phyloP scores from a whole-genome alignment of 2,113 vertebrate species.

The Thamnaconus septentrionalis region DNA sequence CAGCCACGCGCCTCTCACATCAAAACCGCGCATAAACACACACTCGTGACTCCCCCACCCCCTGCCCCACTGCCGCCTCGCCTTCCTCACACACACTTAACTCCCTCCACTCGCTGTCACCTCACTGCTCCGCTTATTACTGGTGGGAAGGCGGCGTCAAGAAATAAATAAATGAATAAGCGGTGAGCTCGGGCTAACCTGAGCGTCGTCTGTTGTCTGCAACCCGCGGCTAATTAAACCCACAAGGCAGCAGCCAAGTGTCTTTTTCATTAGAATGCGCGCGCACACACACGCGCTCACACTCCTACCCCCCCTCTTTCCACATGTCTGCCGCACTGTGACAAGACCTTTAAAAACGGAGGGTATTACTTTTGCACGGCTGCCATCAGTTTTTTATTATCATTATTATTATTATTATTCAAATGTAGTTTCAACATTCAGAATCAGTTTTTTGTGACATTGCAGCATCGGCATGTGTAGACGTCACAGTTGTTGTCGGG shows the following conservation, averaged over 20 bases:
- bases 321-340: constrained; percentile 62
- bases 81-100: constrained; percentile 23
- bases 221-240: constrained; percentile 77
- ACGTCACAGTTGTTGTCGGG: too few species aligned
- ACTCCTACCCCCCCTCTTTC: constrained; percentile 38
- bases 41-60: too few species aligned
- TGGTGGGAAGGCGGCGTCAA: constrained; percentile 54
- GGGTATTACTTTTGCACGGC: constrained; percentile 60
- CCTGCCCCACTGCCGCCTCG: too few species aligned
- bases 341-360: constrained; percentile 74
- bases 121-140: constrained; percentile 51
- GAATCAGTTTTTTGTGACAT: too few species aligned
- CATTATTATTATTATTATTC: too few species aligned
- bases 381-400: too few species aligned
- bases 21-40: constrained; percentile 17
- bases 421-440: too few species aligned
- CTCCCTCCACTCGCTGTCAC: constrained; percentile 52
- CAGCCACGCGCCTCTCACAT: too few species aligned
- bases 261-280: constrained; percentile 44
- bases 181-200: constrained; percentile 65
- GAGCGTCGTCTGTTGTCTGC: constrained; percentile 48
- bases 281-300: constrained; percentile 14
- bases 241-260: constrained; percentile 67
- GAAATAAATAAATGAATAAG: constrained; percentile 67
- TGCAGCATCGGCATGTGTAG: too few species aligned